Evolutionary conservation across 2,113 vertebrate species (phyloP), one percentile per base, ranked within the genome.

Genomic region (Dromaius novaehollandiae): DNA sequence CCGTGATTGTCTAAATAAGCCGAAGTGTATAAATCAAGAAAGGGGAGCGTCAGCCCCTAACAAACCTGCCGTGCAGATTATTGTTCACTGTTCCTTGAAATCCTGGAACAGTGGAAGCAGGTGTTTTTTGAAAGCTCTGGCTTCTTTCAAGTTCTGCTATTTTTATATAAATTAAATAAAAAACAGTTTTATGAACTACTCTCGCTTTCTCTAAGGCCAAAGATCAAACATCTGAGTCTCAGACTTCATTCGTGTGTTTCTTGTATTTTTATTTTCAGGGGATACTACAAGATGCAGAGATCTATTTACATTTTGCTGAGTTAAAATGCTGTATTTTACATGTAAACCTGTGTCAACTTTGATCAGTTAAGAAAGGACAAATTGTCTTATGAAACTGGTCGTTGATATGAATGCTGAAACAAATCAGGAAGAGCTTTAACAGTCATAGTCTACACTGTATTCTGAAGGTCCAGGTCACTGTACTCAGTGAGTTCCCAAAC

Each of bases 391-490:
- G 14, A 60, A 8, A 3, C 50, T 6, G 9, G 3, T 63, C 93
- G 53, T 87, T 94, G 44, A 76, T 73, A 13, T 0, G 0, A 53
- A 83, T 68, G 25, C 69, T 61, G 40, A 75, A 91, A 34, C 28
- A 55, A 93, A 48, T 32, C 12, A 0, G 0, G 50, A n/a, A 84
- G 25, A 18, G 5, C 34, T 91, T 66, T 26, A 36, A 69, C 25
- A 13, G 74, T 77, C 0, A 0, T 26, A 48, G n/a, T 38, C 42
- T 82, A 36, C 70, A 26, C 42, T 0, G 4, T n/a, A 5, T 74
- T 88, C 32, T 12, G 30, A 68, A 13, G 51, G 4, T 3, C 1
- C 0, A 7, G 66, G 42, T 22, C 25, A 1, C 38, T 51, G 58
- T 73, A 42, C 44, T 26, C 0, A 0, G 3, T 38, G 24, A 48